Base-by-base conservation (phyloP, 1,140 invertebrate genomes). In the Acromyrmex echinatior region DNA sequence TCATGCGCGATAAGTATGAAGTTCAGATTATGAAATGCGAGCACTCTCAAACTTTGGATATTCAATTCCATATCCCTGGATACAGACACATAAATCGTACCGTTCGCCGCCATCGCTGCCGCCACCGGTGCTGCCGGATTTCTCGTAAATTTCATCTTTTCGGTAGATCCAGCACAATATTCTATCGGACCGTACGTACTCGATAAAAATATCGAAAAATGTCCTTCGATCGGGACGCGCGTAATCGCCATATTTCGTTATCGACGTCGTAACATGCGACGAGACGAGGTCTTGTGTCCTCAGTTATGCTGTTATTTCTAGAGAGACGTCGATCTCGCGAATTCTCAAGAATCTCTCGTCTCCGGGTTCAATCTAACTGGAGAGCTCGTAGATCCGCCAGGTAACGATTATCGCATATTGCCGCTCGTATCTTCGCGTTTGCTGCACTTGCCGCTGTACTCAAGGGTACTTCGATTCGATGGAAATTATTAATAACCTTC, bases 401-500 rank as follows among this genome's bases (percentile, higher is more conserved):
- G 71, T 86, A 86, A 71, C 28, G 66, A 86, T 89, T 79, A 86
- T 68, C 51, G 71, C 35, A 28, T 58, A 81, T 82, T 73, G 77
- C 73, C 66, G 31, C 12, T 21, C 63, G 56, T 45, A 71, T 85
- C 79, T 85, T 49, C 28, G 49, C 62, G 25, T 18, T 74, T 56
- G 60, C 45, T 21, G 35, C 39, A 77, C n/a, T 62, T 65, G 78
- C 63, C 31, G 65, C 45, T 62, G 79, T 35, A 39, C 80, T n/a
- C 25, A 21, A 31, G 28, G 4, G 4, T 65, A 31, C 49, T 21
- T 70, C 49, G 74, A 45, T 45, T 39, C 76, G 56, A 62, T 63
- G 87, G 66, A 86, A 89, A 89, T 89, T 90, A 90, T 90, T 90
- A 90, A 90, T 89, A 90, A 73, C 80, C 73, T 39, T 74, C 56